phyloP scores from a whole-genome alignment of 2,888 invertebrate species.

The Acanthoscelides obtectus region DNA sequence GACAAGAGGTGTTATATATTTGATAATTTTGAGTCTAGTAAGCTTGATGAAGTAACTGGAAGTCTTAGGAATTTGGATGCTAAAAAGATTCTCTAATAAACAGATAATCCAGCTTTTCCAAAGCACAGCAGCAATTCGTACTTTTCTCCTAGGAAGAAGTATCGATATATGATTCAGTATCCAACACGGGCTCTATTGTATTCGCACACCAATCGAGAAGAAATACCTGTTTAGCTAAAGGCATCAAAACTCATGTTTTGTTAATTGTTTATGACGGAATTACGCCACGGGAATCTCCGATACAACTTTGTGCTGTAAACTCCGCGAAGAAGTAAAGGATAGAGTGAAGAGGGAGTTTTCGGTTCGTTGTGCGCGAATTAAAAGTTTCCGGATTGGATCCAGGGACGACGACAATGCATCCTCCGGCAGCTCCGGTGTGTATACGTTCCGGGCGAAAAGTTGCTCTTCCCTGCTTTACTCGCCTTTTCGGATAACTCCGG shows the following conservation, averaged over 20 bases:
- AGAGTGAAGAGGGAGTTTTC: background rate
- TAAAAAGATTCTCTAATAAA: too few species aligned
- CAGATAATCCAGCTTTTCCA: too few species aligned
- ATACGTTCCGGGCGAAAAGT: background rate
- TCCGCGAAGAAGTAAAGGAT: background rate
- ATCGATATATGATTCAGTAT: too few species aligned
- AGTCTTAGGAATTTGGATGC: too few species aligned
- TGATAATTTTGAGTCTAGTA: too few species aligned
- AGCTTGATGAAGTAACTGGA: too few species aligned
- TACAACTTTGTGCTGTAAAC: background rate
- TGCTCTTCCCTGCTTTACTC: background rate
- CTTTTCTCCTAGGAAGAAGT: too few species aligned
- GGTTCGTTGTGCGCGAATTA: background rate
- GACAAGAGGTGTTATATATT: too few species aligned
- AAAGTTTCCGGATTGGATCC: background rate
- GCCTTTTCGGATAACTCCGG: background rate
- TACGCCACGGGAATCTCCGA: background rate
- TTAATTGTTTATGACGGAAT: background rate
- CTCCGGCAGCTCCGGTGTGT: background rate
- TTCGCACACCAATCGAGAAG: background rate
- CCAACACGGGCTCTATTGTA: background rate
- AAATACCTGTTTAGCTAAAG: background rate
- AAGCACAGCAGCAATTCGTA: too few species aligned
- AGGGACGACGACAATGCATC: background rate
- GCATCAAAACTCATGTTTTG: background rate